Percentiles rank a stretch among this genome's conserved stretches.
Conservation (phyloP, 2,888 invertebrate genomes). For the Pandemis heparana region DNA sequence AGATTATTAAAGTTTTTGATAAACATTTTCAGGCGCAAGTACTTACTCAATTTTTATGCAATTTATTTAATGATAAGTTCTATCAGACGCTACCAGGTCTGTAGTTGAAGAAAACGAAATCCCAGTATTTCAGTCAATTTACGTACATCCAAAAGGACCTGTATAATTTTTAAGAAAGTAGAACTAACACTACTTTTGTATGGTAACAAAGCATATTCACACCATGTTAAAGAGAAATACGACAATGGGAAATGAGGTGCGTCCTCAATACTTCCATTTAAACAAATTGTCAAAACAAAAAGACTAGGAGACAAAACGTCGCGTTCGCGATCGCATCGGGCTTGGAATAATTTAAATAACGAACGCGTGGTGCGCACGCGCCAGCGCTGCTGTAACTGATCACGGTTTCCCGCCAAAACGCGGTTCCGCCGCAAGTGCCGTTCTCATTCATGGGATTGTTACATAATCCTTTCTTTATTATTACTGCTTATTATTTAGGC, state of each 20-base stretch:
- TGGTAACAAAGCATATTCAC: conserved; percentile 79
- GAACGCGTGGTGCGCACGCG: conserved; percentile 83
- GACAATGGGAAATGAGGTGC: conserved; percentile 78
- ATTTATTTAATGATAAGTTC: conserved; percentile 12
- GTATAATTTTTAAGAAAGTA: conserved; percentile 76
- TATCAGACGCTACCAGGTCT: conserved; percentile 21
- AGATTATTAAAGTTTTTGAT: conserved; percentile 22
- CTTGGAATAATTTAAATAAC: conserved; percentile 60
- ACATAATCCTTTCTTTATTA: conserved; percentile 68
- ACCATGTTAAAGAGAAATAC: conserved; percentile 74
- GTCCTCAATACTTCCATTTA: conserved; percentile 82
- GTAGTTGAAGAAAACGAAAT: conserved; percentile 16
- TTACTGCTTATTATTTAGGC: conserved; percentile 52
- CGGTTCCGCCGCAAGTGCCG: conserved; percentile 65
- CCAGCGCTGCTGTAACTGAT: conserved; percentile 75
- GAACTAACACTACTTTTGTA: conserved; percentile 81
- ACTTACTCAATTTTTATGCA: conserved; percentile 35
- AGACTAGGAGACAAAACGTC: conserved; percentile 78
- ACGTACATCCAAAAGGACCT: conserved; percentile 65
- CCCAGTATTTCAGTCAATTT: conserved; percentile 43
- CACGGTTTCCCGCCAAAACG: conserved; percentile 80
- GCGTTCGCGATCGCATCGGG: conserved; percentile 78
- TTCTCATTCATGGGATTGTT: conserved; percentile 74
- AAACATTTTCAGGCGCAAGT: conserved; percentile 14
- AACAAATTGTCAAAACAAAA: conserved; percentile 70